These are phyloP conservation scores for Drosophila azteca DNA, from an alignment of 1,140 invertebrate species.

Conservation along the genomic window DNA sequence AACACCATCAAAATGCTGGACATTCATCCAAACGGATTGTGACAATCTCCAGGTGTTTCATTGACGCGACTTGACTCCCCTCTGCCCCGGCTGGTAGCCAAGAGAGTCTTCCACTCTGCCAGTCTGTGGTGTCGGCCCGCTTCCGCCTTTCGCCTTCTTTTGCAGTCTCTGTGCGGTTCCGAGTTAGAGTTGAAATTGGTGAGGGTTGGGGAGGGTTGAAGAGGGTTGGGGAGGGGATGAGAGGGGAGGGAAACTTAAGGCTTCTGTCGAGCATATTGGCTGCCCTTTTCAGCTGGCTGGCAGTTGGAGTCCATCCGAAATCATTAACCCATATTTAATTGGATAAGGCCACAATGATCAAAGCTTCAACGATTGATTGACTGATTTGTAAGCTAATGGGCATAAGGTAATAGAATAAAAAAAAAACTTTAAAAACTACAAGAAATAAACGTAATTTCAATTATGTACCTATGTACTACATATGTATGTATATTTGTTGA, in stretches of 20 bases:
- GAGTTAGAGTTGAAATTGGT: neutral
- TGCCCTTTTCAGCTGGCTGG: no score
- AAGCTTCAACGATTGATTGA: neutral
- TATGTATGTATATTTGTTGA: neutral
- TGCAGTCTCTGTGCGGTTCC: constrained; percentile 1
- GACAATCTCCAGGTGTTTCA: constrained; percentile 31
- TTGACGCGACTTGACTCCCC: no score
- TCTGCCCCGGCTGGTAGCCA: neutral
- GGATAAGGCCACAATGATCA: neutral
- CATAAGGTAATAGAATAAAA: neutral
- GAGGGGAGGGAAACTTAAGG: neutral
- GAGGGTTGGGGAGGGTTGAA: no score
- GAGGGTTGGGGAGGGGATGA: neutral
- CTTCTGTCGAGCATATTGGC: constrained; percentile 1
- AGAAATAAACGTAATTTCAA: neutral
- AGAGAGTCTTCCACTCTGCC: neutral
- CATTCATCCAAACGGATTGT: constrained; percentile 38
- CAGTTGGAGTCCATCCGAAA: no score
- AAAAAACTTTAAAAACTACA: neutral
- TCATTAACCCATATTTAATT: constrained; percentile 2
- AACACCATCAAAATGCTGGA: constrained; percentile 2
- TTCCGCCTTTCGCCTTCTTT: constrained; percentile 39
- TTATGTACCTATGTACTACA: no score
- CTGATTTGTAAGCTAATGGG: neutral
- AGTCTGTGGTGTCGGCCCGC: neutral